Conservation (phyloP, 1,140 invertebrate species). For the Chlorops oryzae region DNA sequence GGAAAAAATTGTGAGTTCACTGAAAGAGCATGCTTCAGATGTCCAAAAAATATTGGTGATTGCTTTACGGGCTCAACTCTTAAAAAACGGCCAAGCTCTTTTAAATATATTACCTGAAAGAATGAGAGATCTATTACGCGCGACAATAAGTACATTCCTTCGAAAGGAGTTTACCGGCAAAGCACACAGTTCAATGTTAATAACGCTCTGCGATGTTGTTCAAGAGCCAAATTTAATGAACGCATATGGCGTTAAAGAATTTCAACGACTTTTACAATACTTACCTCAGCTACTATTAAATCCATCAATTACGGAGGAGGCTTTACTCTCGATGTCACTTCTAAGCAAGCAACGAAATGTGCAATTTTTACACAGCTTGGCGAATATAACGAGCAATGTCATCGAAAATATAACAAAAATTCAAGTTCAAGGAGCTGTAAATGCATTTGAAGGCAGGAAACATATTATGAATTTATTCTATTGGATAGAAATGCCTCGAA, state of each 20-base stretch:
- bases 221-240: conserved; percentile 41
- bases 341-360: conserved; percentile 35
- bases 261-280: conserved; percentile 27
- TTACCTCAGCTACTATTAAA: conserved; percentile 33
- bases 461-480: conserved; percentile 39
- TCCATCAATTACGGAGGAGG: conserved; percentile 25
- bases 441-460: conserved; percentile 32
- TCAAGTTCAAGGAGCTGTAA: conserved; percentile 23
- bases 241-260: conserved; percentile 39
- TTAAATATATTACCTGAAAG: conserved; percentile 25
- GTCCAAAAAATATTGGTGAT: conserved; percentile 32
- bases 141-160: conserved; percentile 29
- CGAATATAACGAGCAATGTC: conserved; percentile 8
- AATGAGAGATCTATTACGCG: conserved; percentile 17
- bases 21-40: conserved; percentile 26
- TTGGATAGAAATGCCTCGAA: conserved; percentile 15
- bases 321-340: conserved; percentile 30
- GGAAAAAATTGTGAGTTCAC: conserved; percentile 24
- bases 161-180: conserved; percentile 26
- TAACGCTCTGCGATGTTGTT: conserved; percentile 48
- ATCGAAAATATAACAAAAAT: conserved; percentile 24
- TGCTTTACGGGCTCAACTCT: conserved; percentile 44
- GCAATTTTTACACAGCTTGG: conserved; percentile 24
- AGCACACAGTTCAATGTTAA: conserved; percentile 22
- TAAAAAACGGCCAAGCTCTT: conserved; percentile 44